Conservation (phyloP, 1,140 invertebrate species). For the Gryon sp. region DNA sequence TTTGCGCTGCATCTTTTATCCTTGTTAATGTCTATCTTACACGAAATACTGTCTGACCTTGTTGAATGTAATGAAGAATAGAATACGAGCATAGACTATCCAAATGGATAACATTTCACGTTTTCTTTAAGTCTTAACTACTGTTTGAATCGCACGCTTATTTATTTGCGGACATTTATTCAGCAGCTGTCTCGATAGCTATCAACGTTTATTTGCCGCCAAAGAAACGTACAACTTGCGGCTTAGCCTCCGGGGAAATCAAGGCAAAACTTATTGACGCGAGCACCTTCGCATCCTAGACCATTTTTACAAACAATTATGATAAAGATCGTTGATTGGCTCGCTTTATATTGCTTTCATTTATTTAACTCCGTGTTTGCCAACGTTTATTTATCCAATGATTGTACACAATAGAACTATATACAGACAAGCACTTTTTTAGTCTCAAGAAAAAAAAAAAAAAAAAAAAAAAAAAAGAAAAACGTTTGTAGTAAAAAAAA, state of each 20-base stretch:
- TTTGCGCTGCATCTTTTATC: conserved; percentile 14
- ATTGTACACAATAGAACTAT: background rate
- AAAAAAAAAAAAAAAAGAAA: too few relatives aligned
- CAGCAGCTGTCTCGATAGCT: conserved; percentile 20
- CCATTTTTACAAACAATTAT: conserved; percentile 28
- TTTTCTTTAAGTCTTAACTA: background rate
- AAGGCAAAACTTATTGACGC: conserved; percentile 41
- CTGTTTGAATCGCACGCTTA: conserved; percentile 9
- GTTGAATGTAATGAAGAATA: conserved; percentile 31
- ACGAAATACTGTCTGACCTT: conserved; percentile 45
- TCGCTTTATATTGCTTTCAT: conserved; percentile 25
- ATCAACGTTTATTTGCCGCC: conserved; percentile 24
- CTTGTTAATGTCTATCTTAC: conserved; percentile 10
- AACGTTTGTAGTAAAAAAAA: too few relatives aligned
- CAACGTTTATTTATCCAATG: background rate
- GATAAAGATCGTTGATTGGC: conserved; percentile 41
- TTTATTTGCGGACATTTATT: conserved; percentile 42
- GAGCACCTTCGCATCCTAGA: conserved; percentile 1
- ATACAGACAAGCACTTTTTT: too few relatives aligned
- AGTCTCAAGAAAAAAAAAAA: too few relatives aligned
- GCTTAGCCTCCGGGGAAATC: conserved; percentile 40
- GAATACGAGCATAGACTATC: conserved; percentile 21
- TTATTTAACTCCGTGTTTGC: conserved; percentile 1
- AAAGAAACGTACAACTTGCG: conserved; percentile 24
- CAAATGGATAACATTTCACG: conserved; percentile 4